Percentiles rank a stretch among this genome's conserved stretches.
Conservation (phyloP, 2,113 vertebrate genomes). For the Scopus umbretta region DNA sequence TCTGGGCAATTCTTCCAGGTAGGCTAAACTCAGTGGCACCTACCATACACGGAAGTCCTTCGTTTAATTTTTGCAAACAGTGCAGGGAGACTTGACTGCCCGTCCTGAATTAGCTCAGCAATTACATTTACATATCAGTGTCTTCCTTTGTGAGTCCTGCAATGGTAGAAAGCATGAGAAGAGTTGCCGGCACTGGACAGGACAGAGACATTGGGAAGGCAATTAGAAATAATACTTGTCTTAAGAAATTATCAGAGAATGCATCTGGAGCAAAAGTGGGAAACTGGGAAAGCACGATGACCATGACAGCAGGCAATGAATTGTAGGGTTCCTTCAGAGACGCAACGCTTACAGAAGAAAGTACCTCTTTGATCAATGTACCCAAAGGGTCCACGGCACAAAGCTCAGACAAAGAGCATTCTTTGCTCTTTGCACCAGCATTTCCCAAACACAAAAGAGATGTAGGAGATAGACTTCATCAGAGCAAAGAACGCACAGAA, state of each 20-base stretch:
- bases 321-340: background rate
- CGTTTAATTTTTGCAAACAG: background rate
- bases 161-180: background rate
- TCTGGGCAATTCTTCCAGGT: background rate
- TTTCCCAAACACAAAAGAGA: background rate
- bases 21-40: background rate
- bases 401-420: background rate
- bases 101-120: background rate
- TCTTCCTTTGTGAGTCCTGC: background rate
- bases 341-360: background rate
- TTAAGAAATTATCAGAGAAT: background rate
- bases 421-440: too few relatives aligned
- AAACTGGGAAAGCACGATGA: background rate
- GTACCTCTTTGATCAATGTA: background rate
- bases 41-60: background rate
- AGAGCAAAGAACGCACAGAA: background rate
- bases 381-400: background rate
- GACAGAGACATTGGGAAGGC: background rate
- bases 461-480: background rate
- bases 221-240: background rate
- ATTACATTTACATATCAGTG: background rate
- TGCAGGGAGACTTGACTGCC: background rate
- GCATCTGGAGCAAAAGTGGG: background rate
- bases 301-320: background rate
- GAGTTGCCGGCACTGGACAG: background rate